Conservation (phyloP, 2,797 vertebrate species). For the Phaenicophaeus curvirostris region DNA sequence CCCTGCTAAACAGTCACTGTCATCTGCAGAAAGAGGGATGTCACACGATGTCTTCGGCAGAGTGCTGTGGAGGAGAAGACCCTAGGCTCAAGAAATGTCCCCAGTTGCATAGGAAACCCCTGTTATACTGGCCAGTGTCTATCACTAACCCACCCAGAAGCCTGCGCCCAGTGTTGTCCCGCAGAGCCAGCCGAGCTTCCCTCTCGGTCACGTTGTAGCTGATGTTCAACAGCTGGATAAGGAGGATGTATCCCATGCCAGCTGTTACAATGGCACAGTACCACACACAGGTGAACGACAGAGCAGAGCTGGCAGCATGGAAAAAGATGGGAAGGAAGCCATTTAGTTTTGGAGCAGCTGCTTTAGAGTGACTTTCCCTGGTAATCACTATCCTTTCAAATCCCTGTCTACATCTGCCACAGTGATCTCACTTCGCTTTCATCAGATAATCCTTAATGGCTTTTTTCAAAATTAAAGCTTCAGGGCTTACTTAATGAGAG, state of each 20-base stretch:
- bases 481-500: constrained; percentile 18
- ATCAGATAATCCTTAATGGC: constrained; percentile 55
- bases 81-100: constrained; percentile 87
- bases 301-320: constrained; percentile 82
- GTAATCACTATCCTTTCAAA: constrained; percentile 59
- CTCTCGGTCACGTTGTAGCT: constrained; percentile 95
- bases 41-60: constrained; percentile 79
- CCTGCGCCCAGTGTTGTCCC: constrained; percentile 83
- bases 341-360: constrained; percentile 55
- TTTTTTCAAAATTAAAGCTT: constrained; percentile 58
- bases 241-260: constrained; percentile 90
- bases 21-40: background rate
- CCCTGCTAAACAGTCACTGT: background rate
- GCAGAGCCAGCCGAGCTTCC: constrained; percentile 87
- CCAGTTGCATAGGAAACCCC: constrained; percentile 90
- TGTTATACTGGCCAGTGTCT: constrained; percentile 87
- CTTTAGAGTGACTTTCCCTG: constrained; percentile 40
- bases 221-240: constrained; percentile 92
- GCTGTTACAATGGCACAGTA: constrained; percentile 91
- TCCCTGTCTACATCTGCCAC: constrained; percentile 54
- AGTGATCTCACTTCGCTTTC: constrained; percentile 43
- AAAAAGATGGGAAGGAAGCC: constrained; percentile 58
- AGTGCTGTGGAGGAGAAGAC: constrained; percentile 26
- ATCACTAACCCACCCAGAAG: constrained; percentile 87
- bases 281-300: constrained; percentile 96